Base-by-base conservation (phyloP, 53 echinoderm and acorn worm genomes). In the Paelopatides confundens region DNA sequence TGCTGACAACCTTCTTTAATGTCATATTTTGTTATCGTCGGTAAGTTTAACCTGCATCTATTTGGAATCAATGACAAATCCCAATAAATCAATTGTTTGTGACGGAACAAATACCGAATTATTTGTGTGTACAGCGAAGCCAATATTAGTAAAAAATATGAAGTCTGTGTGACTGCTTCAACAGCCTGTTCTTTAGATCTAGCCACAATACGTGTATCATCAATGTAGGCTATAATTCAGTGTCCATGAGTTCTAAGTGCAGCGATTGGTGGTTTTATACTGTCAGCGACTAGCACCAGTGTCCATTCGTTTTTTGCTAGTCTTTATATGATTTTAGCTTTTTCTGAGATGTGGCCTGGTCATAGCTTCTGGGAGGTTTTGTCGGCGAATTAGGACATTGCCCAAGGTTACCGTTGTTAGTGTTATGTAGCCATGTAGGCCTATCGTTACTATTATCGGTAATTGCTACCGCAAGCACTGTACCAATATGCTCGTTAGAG, bases 211-310 rank as follows among this genome's bases (percentile, higher is more conserved):
- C 48, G 81, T 3, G 53, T 81, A 81, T 81, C 52, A 8, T 81
- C 81, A 50, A 81, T 47, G 14, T 53, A 81, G 12, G 49, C 49
- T 50, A 81, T 52, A 51, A 81, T 28, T 49, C 27, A 49, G 81
- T 81, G 81, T 15, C 81, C 81, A 4, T 31, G 81, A 32, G 23
- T 11, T 30, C 81, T 48, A 50, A 81, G 29, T 13, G 34, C n/a
- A 49, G 81, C 81, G 3, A 81, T 3, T 23, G 51, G 17, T 32
- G 81, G 81, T 52, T 81, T 81, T 29, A 67, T 9, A 31, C 9
- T 4, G 0, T 67, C 0, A 34, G 33, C 31, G 67, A 67, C 9
- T 17, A 48, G n/a, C n/a, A n/a, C n/a, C n/a, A n/a, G n/a, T n/a
- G n/a, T n/a, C n/a, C n/a, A n/a, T n/a, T n/a, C n/a, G n/a, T n/a